Base-by-base conservation (phyloP, 2,797 vertebrate genomes). In the Enteromius fasciolatus region DNA sequence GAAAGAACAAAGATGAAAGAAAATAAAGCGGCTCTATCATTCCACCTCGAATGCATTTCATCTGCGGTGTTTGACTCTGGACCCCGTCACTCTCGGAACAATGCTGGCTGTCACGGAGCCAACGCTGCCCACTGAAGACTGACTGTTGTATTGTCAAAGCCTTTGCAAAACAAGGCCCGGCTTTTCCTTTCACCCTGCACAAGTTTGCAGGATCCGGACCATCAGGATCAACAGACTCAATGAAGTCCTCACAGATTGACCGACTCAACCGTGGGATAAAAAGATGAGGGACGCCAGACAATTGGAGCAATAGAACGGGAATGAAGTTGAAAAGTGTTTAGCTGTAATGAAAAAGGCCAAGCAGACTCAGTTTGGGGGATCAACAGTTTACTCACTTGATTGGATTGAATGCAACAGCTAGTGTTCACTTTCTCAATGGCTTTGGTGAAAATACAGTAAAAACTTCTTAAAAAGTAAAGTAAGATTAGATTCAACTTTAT, bases 1-100 rank as follows among this genome's bases (percentile, higher is more conserved):
- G 15, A 61, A 75, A 78, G 77, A 75, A 81, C 23, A 73, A 83
- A 85, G 77, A 68, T 76, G 80, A 75, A 50, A 80, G 78, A 80
- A 88, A 87, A 87, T 87, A 89, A 88, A 87, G 86, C 81, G 76
- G 64, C 82, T 83, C 80, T 70, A 88, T 90, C 85, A 86, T 90
- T 89, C 88, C 87, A 88, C 85, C 87, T 88, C 82, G 69, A 89
- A 83, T 85, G 87, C 81, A 25, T 86, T 86, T 87, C 80, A 89
- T 83, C 76, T 48, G 12, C 9, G 5, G 33, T 46, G 69, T 79
- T 61, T 17, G 44, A 33, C 70, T 28, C 66, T 57, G 81, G 82
- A 81, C 82, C 82, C 85, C 83, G 85, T 87, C 88, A 89, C 86
- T 85, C 84, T 61, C 25, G 79, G 85, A 85, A 88, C 87, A 89